phyloP scores from a whole-genome alignment of 2,797 vertebrate genomes.

The Propithecus deckenii region DNA sequence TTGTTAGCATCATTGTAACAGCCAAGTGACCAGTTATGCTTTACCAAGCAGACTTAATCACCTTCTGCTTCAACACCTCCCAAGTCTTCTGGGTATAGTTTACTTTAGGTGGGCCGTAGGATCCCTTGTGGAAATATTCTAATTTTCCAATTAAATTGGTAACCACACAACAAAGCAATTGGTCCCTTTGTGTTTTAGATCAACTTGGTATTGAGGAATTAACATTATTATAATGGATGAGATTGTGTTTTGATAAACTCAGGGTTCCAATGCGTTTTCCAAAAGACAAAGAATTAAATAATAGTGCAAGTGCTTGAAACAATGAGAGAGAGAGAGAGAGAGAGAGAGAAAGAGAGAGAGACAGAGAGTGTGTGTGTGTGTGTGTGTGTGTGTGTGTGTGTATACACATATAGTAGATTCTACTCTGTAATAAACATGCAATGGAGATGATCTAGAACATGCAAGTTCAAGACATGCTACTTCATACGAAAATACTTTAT shows the following conservation, averaged over 20 bases:
- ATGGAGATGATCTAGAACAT: background rate
- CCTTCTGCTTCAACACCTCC: conserved; percentile 36
- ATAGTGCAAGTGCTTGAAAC: background rate
- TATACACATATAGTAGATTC: background rate
- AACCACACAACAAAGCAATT: conserved; percentile 43
- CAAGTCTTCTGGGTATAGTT: conserved; percentile 1
- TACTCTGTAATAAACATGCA: background rate
- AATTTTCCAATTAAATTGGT: conserved; percentile 48
- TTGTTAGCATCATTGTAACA: conserved; percentile 11
- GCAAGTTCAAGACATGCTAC: background rate
- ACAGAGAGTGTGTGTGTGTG: too few species aligned
- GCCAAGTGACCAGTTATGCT: conserved; percentile 46
- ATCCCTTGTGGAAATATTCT: background rate
- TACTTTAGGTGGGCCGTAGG: background rate
- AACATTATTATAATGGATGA: conserved; percentile 26
- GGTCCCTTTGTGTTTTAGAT: conserved; percentile 58
- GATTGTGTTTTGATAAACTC: background rate
- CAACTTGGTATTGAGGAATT: background rate
- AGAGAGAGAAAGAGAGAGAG: too few species aligned
- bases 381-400: background rate
- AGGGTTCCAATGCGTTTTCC: background rate
- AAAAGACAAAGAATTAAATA: conserved; percentile 24
- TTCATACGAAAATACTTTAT: conserved; percentile 8
- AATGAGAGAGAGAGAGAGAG: background rate
- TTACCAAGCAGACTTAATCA: conserved; percentile 63